These are phyloP conservation scores for Anguilla megastoma DNA, from an alignment of 2,797 vertebrate genomes.

Conservation along the genomic window DNA sequence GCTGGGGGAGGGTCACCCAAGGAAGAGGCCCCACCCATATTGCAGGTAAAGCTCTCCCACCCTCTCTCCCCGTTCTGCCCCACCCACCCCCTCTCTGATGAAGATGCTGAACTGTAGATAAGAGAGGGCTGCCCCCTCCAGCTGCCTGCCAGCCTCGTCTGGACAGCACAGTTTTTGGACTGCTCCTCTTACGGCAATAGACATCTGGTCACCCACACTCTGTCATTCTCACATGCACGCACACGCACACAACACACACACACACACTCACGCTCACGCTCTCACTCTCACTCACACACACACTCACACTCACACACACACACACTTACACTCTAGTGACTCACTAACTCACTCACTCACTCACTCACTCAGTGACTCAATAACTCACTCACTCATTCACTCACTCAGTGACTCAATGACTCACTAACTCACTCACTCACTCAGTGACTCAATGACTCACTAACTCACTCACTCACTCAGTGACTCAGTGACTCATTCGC, in stretches of 20 bases:
- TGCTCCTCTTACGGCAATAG: constrained; percentile 39
- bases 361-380: background rate
- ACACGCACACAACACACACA: constrained; percentile 6
- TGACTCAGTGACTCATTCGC: background rate
- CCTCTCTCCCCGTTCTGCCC: background rate
- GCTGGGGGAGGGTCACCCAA: background rate
- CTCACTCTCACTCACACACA: background rate
- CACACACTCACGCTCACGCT: too few relatives aligned
- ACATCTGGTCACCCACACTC: constrained; percentile 15
- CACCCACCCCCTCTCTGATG: background rate
- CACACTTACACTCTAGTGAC: constrained; percentile 9
- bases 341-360: constrained; percentile 19
- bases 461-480: background rate
- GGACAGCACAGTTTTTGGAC: constrained; percentile 45
- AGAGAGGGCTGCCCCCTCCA: background rate
- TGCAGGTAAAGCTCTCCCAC: background rate
- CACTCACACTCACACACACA: background rate
- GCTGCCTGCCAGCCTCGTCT: constrained; percentile 3
- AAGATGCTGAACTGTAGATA: background rate
- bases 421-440: background rate
- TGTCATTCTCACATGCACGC: constrained; percentile 22
- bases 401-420: background rate
- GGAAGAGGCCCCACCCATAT: background rate
- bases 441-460: background rate
- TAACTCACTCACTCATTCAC: background rate